phyloP scores from a whole-genome alignment of 2,113 vertebrate genomes.

The Lampris incognitus region DNA sequence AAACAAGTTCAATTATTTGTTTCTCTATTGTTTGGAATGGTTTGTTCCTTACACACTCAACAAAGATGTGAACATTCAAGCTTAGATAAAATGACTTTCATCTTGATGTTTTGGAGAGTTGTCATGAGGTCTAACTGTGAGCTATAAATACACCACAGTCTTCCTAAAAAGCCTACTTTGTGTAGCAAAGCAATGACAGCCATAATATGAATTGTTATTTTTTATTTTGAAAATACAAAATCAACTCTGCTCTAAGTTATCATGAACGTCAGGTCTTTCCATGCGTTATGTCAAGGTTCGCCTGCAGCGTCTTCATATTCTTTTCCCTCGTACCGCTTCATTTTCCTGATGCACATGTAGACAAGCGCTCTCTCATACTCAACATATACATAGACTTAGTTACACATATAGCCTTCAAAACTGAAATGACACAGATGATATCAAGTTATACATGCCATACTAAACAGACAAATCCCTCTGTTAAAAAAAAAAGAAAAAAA shows the following conservation, averaged over 20 bases:
- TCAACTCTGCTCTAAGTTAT: constrained; percentile 37
- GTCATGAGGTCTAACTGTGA: neutral
- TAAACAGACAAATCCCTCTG: neutral
- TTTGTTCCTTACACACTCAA: too few relatives aligned
- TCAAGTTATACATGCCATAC: neutral
- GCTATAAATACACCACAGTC: neutral
- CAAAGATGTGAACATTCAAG: too few relatives aligned
- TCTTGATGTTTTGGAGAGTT: too few relatives aligned
- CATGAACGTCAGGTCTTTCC: constrained; percentile 16
- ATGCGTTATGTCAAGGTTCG: constrained; percentile 17
- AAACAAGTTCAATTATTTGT: too few relatives aligned
- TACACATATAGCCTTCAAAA: constrained; percentile 37
- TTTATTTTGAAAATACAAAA: constrained; percentile 65
- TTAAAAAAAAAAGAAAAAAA: neutral
- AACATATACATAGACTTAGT: constrained; percentile 24
- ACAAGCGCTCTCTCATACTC: constrained; percentile 16
- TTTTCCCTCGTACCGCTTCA: constrained; percentile 13
- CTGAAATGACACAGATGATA: constrained; percentile 7
- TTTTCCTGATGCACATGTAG: constrained; percentile 23
- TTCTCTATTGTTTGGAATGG: too few relatives aligned
- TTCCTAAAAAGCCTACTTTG: neutral
- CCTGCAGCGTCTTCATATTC: constrained; percentile 34
- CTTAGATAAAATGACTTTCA: too few relatives aligned
- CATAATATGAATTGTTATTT: constrained; percentile 8
- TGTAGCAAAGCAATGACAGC: constrained; percentile 36